Evolutionary conservation across 2,888 invertebrate species (phyloP).

Genomic region (Agonopterix arenella): DNA sequence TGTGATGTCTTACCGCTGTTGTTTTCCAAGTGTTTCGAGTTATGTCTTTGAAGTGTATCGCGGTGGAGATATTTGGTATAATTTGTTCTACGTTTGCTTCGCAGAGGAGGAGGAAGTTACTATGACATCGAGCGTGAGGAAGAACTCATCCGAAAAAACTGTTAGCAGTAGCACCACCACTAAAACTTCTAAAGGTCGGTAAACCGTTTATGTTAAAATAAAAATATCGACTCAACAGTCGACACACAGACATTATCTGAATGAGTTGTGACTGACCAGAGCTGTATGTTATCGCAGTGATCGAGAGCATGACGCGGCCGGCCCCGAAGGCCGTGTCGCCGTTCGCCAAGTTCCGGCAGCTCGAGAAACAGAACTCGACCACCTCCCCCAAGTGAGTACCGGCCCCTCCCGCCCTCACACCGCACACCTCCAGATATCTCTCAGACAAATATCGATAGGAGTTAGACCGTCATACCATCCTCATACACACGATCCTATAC

Average conservation of each 20-base stretch:
- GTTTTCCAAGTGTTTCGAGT: slow-evolving; percentile 49
- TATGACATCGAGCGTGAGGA: slow-evolving; percentile 67
- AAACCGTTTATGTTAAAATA: neutral
- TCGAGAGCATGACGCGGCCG: slow-evolving; percentile 68
- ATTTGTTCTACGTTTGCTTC: slow-evolving; percentile 21
- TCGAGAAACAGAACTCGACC: slow-evolving; percentile 90
- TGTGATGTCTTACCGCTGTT: slow-evolving; percentile 66
- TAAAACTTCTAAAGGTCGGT: slow-evolving; percentile 77
- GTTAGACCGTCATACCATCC: slow-evolving; percentile 7
- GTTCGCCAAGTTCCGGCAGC: slow-evolving; percentile 93
- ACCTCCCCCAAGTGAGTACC: slow-evolving; percentile 85
- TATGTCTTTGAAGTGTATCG: slow-evolving; percentile 11
- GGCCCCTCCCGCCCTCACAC: neutral
- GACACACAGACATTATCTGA: neutral
- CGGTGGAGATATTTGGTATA: slow-evolving; percentile 1
- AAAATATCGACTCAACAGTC: neutral
- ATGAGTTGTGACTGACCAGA: neutral
- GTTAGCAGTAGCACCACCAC: slow-evolving; percentile 77
- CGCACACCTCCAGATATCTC: neutral
- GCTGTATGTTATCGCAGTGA: slow-evolving; percentile 52
- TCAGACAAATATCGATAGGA: too few relatives aligned
- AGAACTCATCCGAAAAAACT: slow-evolving; percentile 73
- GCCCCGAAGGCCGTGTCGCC: slow-evolving; percentile 86
- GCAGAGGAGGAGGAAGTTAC: slow-evolving; percentile 67
- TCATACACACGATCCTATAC: slow-evolving; percentile 6